Evolutionary conservation across 2,888 invertebrate species (phyloP), one percentile per base, ranked within the genome.

Genomic region (Drosophila setosimentum): DNA sequence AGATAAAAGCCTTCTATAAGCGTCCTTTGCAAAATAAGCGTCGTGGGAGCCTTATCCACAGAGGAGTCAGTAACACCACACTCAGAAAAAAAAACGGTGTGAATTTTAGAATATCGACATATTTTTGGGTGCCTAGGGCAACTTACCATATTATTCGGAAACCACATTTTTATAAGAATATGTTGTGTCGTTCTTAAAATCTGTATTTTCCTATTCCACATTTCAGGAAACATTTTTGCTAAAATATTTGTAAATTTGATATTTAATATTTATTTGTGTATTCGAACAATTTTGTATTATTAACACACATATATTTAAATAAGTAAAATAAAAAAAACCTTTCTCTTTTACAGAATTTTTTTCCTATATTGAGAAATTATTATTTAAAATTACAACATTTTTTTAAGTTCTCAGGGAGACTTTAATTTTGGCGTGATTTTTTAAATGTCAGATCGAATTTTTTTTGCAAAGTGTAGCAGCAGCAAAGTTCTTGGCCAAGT

Each of bases 401-500:
- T 6, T 35, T 7, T 35, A 18, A 18, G 2, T 18, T 35, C 16
- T 18, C 35, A 2, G 7, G 18, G 2, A 2, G 7, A 35, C 16
- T 35, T 35, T 7, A 0, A 35, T 18, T 35, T 35, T 18, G 2
- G 7, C 7, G 35, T 18, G 6, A 35, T 18, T 35, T 35, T 35
- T 18, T 18, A 7, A 35, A 35, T 18, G 5, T 21, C 21, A 21
- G 42, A 42, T 42, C 11, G 11, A 5, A 2, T 21, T 42, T 21
- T 21, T 37, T 24, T 16, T 24, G 7, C 4, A 16, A 16, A 45
- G 24, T 45, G 45, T 27, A 49, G 18, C 49, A 5, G 18, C 18
- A 18, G 18, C 18, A 24, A 49, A 49, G 18, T 24, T 49, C 49
- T 29, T 24, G 10, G 18, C 49, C 54, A 60, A 61, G 40, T 65